A percentile compares a stretch with the other conserved stretches of the same genome.
Evolutionary conservation across 2,888 invertebrate species (phyloP).

Genomic region (Xanthia icteritia): DNA sequence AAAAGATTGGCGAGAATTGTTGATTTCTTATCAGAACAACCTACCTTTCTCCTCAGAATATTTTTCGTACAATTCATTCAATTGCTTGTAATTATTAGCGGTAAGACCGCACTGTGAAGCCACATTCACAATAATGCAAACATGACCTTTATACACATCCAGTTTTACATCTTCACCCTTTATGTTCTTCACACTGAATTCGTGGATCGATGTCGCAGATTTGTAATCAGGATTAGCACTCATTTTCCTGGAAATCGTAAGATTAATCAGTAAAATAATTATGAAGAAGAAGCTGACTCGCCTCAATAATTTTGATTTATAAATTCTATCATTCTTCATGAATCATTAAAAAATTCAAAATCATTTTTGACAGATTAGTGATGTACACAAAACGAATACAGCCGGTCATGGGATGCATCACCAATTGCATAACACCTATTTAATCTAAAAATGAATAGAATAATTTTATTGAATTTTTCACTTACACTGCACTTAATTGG

Average conservation of each 20-base stretch:
- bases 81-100: constrained; percentile 95
- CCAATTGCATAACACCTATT: constrained; percentile 60
- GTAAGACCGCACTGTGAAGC: constrained; percentile 97
- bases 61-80: constrained; percentile 94
- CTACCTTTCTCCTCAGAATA: constrained; percentile 92
- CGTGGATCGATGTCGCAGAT: constrained; percentile 93
- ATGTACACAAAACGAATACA: constrained; percentile 35
- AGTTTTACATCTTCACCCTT: constrained; percentile 95
- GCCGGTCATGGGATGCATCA: constrained; percentile 30
- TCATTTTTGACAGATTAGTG: constrained; percentile 52
- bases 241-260: constrained; percentile 81
- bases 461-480: constrained; percentile 50
- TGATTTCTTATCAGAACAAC: constrained; percentile 31
- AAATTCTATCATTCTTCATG: neutral
- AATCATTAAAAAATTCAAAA: constrained; percentile 19
- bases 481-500: constrained; percentile 84
- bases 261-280: constrained; percentile 11
- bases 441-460: neutral
- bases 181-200: constrained; percentile 95
- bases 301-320: neutral
- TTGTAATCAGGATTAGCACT: constrained; percentile 90
- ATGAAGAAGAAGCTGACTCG: neutral
- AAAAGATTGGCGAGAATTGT: constrained; percentile 2
- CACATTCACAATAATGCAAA: constrained; percentile 96
- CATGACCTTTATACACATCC: constrained; percentile 95